Evolutionary conservation across 2,113 vertebrate genomes (phyloP), one percentile per base, ranked within the genome.

Genomic region (Chascanopsetta lugubris): DNA sequence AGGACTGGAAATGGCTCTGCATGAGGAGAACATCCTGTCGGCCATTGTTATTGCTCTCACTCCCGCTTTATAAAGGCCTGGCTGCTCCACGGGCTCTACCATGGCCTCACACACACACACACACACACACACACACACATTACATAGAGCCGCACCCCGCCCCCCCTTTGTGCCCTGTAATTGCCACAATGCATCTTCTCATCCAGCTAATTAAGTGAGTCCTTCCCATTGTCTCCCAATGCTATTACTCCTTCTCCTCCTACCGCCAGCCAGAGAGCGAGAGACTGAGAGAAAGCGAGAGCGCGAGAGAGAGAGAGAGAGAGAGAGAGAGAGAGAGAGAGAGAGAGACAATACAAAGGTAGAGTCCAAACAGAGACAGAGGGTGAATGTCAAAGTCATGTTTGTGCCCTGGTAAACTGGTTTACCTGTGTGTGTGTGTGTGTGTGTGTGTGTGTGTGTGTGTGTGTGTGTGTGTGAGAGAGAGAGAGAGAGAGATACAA

Each of bases 181-280:
- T 92, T 91, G 90, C 89, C 89, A 90, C 92, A 90, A 92, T 91
- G 92, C 87, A 89, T 92, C 90, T 92, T 91, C 84, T 91, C 80
- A 72, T 89, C 84, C 82, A 71, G 87, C 89, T 92, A 92, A 92
- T 92, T 91, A 91, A 91, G 91, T 87, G 89, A 89, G 88, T 88
- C 88, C 88, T 87, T 79, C 79, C 73, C 80, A 88, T 89, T 90
- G 88, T 91, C 87, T 90, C 79, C 71, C 78, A 83, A 51, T 66
- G 57, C 83, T 80, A 87, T 87, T 81, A 82, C 80, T 86, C 72
- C 80, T 81, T 84, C 79, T 77, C 77, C 80, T 86, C 72, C 80
- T 81, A 83, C 79, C 77, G 75, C 73, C 69, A 72, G 65, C 72
- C 66, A 68, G 68, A 70, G 67, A 72, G 43, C 50, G 67, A 59